These are phyloP conservation scores for Tenthredo mesomela DNA, from an alignment of 2,888 invertebrate genomes.

Conservation along the genomic window DNA sequence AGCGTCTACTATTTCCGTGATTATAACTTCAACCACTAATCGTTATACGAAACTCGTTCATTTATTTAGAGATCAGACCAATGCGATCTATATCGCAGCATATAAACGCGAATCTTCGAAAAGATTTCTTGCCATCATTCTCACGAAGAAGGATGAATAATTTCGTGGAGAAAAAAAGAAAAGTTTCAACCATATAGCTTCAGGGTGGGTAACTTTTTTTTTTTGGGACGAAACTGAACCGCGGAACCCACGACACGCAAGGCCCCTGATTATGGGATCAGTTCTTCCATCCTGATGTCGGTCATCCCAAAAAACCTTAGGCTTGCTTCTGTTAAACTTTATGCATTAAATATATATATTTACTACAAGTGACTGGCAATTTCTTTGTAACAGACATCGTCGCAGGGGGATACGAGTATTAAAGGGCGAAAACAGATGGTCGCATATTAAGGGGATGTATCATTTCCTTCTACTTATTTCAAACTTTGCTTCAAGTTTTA, in stretches of 20 bases:
- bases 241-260: not conserved
- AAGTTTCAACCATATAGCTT: not conserved
- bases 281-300: not conserved
- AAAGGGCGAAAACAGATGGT: not conserved
- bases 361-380: not conserved
- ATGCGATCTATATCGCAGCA: not conserved
- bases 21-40: not conserved
- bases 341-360: not conserved
- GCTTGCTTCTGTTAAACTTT: not conserved
- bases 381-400: not conserved
- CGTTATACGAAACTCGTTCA: not conserved
- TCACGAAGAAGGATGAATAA: not conserved
- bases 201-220: not conserved
- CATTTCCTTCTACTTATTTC: not conserved
- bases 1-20: not conserved
- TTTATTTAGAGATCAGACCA: not conserved
- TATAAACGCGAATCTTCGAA: not conserved
- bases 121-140: not conserved
- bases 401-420: not conserved
- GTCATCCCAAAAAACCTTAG: not conserved
- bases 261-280: constrained; percentile 28
- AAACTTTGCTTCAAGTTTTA: not conserved
- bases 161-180: not conserved
- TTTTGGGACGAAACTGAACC: not conserved
- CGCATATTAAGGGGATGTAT: not conserved